Conservation (phyloP, 2,113 vertebrate genomes). For the Eulacestoma nigropectus region DNA sequence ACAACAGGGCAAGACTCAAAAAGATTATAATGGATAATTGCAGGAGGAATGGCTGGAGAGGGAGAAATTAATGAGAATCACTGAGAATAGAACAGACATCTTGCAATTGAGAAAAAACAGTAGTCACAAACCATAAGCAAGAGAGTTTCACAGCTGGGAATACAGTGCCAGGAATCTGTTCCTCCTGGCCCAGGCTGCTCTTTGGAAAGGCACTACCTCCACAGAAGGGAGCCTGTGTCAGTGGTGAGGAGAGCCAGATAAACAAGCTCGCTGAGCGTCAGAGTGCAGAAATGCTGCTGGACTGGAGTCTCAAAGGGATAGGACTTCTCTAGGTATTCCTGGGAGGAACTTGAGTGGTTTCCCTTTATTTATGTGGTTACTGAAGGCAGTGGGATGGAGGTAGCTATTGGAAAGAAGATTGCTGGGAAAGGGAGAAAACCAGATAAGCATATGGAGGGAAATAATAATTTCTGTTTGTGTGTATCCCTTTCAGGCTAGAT, state of each 20-base stretch:
- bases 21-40: neutral
- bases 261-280: neutral
- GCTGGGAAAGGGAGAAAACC: neutral
- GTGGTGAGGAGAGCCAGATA: neutral
- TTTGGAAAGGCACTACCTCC: neutral
- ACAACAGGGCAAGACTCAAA: neutral
- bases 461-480: neutral
- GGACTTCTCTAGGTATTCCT: neutral
- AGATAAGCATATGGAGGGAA: neutral
- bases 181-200: neutral
- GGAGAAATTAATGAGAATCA: neutral
- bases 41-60: neutral
- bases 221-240: neutral
- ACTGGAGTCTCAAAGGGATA: neutral
- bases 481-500: neutral
- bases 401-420: neutral
- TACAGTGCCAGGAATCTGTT: neutral
- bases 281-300: neutral
- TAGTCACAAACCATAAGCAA: neutral
- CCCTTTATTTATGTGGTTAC: neutral
- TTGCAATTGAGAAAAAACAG: neutral
- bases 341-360: neutral
- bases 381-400: neutral
- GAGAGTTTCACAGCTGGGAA: neutral
- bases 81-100: neutral